A percentile compares a stretch with the other conserved stretches of the same genome.
Evolutionary conservation across 2,888 invertebrate genomes (phyloP).

Genomic region (Nematopogon swammerdamellus): DNA sequence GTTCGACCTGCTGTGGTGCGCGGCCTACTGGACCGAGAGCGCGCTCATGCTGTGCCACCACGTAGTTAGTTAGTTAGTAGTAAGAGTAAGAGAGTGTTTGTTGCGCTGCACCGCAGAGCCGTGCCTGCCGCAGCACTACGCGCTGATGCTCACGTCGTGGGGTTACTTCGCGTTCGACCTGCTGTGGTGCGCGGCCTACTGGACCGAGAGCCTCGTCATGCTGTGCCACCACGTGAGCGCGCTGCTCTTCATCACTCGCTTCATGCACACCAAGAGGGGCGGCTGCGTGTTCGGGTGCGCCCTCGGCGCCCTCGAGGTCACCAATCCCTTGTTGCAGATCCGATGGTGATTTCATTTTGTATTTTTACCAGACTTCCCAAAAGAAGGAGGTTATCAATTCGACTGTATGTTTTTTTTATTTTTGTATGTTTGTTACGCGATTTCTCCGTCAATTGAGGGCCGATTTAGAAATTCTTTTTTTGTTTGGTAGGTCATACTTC

Average conservation of each 20-base stretch:
- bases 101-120: conserved; percentile 26
- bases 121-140: conserved; percentile 28
- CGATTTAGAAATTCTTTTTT: too few species aligned
- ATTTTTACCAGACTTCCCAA: background rate
- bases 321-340: conserved; percentile 60
- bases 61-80: too few species aligned
- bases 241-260: conserved; percentile 43
- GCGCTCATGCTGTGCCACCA: too few species aligned
- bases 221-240: conserved; percentile 53
- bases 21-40: too few species aligned
- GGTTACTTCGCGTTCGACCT: conserved; percentile 63
- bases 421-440: too few species aligned
- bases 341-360: conserved; percentile 51
- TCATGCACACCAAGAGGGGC: conserved; percentile 43
- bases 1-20: too few species aligned
- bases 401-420: too few species aligned
- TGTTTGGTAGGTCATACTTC: too few species aligned
- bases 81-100: too few species aligned
- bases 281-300: conserved; percentile 55
- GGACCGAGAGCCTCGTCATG: conserved; percentile 49
- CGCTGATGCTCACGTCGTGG: conserved; percentile 53
- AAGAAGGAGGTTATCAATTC: too few species aligned
- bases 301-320: conserved; percentile 56
- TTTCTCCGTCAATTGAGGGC: too few species aligned
- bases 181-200: conserved; percentile 53